Percentiles rank a stretch among this genome's conserved stretches.
phyloP scores from a whole-genome alignment of 1,140 invertebrate genomes.

The Leucophenga varia region DNA sequence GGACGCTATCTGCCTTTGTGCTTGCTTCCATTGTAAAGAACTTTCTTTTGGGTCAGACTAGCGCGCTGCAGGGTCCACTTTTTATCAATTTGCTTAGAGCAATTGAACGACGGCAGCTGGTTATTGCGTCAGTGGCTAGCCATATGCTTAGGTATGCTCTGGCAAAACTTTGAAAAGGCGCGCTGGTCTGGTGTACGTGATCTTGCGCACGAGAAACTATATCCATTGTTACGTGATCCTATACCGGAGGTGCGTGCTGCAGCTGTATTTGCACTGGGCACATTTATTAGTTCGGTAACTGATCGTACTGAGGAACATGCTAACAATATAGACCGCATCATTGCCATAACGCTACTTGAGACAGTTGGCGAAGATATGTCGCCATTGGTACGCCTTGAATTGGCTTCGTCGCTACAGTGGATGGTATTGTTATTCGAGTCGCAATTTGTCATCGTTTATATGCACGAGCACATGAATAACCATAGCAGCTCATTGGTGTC shows the following conservation, averaged over 20 bases:
- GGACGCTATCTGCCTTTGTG: constrained; percentile 90
- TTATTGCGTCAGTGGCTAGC: constrained; percentile 88
- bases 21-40: constrained; percentile 90
- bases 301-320: constrained; percentile 89
- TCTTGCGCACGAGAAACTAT: constrained; percentile 92
- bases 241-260: constrained; percentile 88
- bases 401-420: constrained; percentile 82
- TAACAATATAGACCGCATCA: constrained; percentile 88
- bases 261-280: constrained; percentile 89
- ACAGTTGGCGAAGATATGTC: constrained; percentile 80
- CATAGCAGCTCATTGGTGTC: constrained; percentile 21
- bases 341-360: constrained; percentile 82
- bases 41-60: constrained; percentile 83
- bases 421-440: constrained; percentile 88
- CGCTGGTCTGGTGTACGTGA: constrained; percentile 96
- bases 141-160: constrained; percentile 86
- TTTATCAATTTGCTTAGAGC: constrained; percentile 88
- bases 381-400: constrained; percentile 83
- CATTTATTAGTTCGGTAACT: constrained; percentile 81
- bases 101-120: constrained; percentile 65
- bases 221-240: constrained; percentile 73
- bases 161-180: constrained; percentile 91
- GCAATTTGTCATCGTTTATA: constrained; percentile 78
- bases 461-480: constrained; percentile 48
- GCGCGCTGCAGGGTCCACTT: constrained; percentile 80